phyloP scores from a whole-genome alignment of 2,797 vertebrate species.

The Xiphophorus birchmanni region DNA sequence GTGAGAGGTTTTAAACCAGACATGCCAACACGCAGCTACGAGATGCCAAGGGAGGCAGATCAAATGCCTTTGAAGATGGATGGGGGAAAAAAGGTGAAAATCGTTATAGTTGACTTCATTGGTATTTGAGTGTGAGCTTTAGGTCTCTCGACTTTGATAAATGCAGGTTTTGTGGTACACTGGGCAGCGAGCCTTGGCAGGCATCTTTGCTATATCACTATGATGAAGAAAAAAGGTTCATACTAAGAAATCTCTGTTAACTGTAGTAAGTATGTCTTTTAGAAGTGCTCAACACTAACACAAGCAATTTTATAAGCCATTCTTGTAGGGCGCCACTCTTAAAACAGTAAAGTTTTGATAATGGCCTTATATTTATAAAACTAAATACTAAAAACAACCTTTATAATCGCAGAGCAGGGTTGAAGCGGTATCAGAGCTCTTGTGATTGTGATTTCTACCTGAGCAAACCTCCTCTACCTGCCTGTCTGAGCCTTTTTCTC shows the following conservation, averaged over 20 bases:
- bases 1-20: slow-evolving; percentile 64
- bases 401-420: slow-evolving; percentile 6
- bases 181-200: slow-evolving; percentile 25
- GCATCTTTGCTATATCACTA: slow-evolving; percentile 39
- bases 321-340: neutral
- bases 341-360: neutral
- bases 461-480: slow-evolving; percentile 53
- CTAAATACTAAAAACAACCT: neutral
- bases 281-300: neutral
- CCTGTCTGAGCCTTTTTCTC: slow-evolving; percentile 42
- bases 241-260: slow-evolving; percentile 20
- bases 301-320: slow-evolving; percentile 6
- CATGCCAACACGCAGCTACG: slow-evolving; percentile 72
- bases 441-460: slow-evolving; percentile 54
- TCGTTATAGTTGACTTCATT: slow-evolving; percentile 69
- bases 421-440: slow-evolving; percentile 44
- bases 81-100: slow-evolving; percentile 65
- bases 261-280: neutral
- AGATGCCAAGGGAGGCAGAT: slow-evolving; percentile 74
- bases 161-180: slow-evolving; percentile 34
- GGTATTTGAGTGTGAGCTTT: slow-evolving; percentile 65
- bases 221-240: slow-evolving; percentile 29
- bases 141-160: slow-evolving; percentile 47
- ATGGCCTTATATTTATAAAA: neutral
- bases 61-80: slow-evolving; percentile 78